phyloP scores from a whole-genome alignment of 2,113 vertebrate genomes.

The Plectropomus leopardus region DNA sequence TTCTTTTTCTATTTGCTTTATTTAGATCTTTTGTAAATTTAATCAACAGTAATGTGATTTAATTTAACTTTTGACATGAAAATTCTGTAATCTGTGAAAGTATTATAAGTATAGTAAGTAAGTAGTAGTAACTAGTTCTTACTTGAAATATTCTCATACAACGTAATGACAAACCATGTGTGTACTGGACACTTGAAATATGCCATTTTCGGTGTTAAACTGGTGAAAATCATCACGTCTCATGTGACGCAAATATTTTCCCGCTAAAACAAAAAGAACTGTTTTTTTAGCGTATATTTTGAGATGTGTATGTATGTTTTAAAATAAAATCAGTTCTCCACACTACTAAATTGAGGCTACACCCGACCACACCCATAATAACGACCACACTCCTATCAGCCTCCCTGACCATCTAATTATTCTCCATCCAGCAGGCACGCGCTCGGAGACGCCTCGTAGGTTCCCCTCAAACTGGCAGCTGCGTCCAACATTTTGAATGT shows the following conservation, averaged over 20 bases:
- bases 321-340: neutral
- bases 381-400: neutral
- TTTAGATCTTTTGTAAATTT: neutral
- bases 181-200: neutral
- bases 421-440: neutral
- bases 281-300: too few species aligned
- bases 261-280: neutral
- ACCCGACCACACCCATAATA: neutral
- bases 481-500: constrained; percentile 41
- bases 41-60: neutral
- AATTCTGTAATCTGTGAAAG: neutral
- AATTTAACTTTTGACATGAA: neutral
- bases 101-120: too few species aligned
- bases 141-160: too few species aligned
- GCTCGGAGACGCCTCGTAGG: neutral
- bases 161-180: neutral
- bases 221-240: too few species aligned
- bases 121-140: too few species aligned
- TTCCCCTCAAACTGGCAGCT: constrained; percentile 2
- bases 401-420: neutral
- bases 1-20: too few species aligned
- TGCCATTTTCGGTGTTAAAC: too few species aligned
- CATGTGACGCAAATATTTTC: neutral
- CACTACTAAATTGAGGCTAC: neutral
- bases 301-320: neutral